phyloP scores from a whole-genome alignment of 2,113 vertebrate genomes.

The Tetraodon nigroviridis region DNA sequence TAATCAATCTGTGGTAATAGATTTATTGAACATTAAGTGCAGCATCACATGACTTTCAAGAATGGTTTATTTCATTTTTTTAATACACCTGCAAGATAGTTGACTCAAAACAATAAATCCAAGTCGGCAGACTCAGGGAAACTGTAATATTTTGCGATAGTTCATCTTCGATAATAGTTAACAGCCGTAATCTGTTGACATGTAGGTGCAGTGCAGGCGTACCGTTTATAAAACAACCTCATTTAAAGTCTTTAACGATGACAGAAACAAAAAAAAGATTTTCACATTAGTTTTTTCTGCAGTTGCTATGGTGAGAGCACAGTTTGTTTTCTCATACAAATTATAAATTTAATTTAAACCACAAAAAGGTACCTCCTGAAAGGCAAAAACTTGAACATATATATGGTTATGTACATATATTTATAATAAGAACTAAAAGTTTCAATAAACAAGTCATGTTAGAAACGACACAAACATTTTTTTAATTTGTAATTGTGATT shows the following conservation, averaged over 20 bases:
- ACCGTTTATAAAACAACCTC: constrained; percentile 24
- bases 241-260: constrained; percentile 20
- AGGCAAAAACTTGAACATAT: neutral
- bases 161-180: constrained; percentile 9
- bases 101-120: neutral
- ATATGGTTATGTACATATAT: neutral
- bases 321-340: neutral
- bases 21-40: too few species aligned
- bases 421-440: constrained; percentile 5
- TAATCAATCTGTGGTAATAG: neutral
- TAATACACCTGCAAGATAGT: constrained; percentile 41
- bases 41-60: neutral
- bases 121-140: constrained; percentile 9
- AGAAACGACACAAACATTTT: constrained; percentile 13
- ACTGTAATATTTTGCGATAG: constrained; percentile 23
- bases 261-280: constrained; percentile 22
- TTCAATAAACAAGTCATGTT: constrained; percentile 9
- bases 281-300: neutral
- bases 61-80: constrained; percentile 40
- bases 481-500: neutral
- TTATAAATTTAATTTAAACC: constrained; percentile 9
- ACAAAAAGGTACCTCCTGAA: constrained; percentile 1
- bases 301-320: too few species aligned
- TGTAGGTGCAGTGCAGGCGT: constrained; percentile 14
- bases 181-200: constrained; percentile 44